Conservation (phyloP, 2,113 vertebrate species). For the Myotis brandtii region DNA sequence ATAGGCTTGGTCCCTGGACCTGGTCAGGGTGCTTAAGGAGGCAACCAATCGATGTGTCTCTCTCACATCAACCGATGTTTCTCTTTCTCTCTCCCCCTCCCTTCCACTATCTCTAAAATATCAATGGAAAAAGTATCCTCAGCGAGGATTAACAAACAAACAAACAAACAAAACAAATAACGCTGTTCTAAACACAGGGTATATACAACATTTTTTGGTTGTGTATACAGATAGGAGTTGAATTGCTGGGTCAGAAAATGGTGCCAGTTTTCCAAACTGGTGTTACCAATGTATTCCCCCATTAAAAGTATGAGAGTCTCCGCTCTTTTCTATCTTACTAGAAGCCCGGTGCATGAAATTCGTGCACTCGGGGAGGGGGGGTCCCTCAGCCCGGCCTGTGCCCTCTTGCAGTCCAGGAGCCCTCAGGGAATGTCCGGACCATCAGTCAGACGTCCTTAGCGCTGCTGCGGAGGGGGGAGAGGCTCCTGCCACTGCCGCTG, state of each 20-base stretch:
- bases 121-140: neutral
- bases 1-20: neutral
- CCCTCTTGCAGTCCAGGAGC: too few relatives aligned
- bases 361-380: too few relatives aligned
- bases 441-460: too few relatives aligned
- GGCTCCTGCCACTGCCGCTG: too few relatives aligned
- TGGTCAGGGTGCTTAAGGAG: neutral
- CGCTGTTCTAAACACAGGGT: neutral
- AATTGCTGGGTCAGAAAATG: neutral
- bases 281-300: neutral
- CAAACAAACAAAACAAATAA: neutral
- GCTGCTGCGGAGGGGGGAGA: too few relatives aligned
- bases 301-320: neutral
- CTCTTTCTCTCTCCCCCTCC: neutral
- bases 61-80: neutral
- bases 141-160: too few relatives aligned
- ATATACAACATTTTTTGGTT: neutral
- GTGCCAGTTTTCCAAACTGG: slow-evolving; percentile 2
- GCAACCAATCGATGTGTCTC: neutral
- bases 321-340: neutral
- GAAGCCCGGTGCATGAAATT: too few relatives aligned
- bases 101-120: neutral
- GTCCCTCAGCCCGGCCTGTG: too few relatives aligned
- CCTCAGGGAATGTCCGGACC: too few relatives aligned
- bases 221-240: neutral